Evolutionary conservation across 2,113 vertebrate genomes (phyloP).

Genomic region (Hipposideros armiger): DNA sequence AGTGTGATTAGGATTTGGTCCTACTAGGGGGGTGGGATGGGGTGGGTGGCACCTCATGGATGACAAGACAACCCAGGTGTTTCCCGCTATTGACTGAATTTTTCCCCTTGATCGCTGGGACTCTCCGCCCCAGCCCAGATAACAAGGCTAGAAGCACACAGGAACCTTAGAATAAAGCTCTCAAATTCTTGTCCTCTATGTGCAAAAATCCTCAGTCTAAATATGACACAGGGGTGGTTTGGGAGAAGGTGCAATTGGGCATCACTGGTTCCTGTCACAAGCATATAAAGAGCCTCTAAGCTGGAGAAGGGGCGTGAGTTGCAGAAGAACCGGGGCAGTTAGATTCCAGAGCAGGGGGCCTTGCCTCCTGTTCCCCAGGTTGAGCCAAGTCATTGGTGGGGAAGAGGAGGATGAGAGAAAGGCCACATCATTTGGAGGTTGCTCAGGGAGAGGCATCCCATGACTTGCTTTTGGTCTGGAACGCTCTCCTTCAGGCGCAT

Average conservation of each 20-base stretch:
- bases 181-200: not conserved
- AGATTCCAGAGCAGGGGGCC: not conserved
- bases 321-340: not conserved
- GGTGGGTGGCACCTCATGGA: not conserved
- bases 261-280: not conserved
- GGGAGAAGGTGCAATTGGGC: not conserved
- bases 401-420: not conserved
- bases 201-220: not conserved
- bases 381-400: not conserved
- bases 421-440: not conserved
- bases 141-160: not conserved
- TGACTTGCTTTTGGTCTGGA: not conserved
- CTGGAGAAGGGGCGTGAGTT: not conserved
- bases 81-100: not conserved
- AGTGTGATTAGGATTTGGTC: not conserved
- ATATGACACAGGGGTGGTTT: not conserved
- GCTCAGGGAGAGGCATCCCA: not conserved
- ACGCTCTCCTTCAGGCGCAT: not conserved
- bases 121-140: not conserved
- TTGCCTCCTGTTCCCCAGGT: not conserved
- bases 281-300: not conserved
- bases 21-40: no score
- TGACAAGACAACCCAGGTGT: not conserved
- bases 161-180: not conserved
- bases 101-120: not conserved